Percentiles rank a stretch among this genome's conserved stretches.
Evolutionary conservation across 2,797 vertebrate genomes (phyloP).

Genomic region (Hirundo rustica): DNA sequence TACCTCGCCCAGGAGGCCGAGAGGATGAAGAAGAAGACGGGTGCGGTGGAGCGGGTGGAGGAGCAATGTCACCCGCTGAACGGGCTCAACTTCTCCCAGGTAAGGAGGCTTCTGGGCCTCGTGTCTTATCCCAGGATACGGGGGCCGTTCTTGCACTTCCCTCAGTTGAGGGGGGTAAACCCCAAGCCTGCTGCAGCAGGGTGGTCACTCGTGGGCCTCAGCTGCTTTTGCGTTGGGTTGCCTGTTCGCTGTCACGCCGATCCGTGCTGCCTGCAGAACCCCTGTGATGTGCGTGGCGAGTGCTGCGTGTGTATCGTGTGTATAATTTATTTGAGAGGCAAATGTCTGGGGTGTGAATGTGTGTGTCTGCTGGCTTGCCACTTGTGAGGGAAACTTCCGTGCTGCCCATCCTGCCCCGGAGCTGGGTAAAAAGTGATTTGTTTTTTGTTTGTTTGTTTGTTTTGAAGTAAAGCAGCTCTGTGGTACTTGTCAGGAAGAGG

Average conservation of each 20-base stretch:
- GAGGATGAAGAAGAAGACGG: conserved; percentile 81
- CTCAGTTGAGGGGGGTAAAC: neutral
- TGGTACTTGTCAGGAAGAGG: conserved; percentile 30
- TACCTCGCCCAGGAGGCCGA: conserved; percentile 87
- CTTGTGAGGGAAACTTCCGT: neutral
- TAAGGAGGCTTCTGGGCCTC: conserved; percentile 12
- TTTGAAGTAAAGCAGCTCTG: conserved; percentile 25
- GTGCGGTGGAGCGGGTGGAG: conserved; percentile 81
- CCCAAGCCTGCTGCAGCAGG: neutral
- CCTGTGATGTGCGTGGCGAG: rapidly evolving
- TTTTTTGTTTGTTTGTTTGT: conserved; percentile 24
- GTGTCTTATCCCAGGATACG: neutral
- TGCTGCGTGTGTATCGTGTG: neutral
- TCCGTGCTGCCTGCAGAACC: neutral
- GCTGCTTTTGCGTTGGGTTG: neutral
- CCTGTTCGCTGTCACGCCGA: rapidly evolving
- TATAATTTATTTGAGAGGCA: neutral
- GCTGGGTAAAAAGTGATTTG: neutral
- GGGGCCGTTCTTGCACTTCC: rapidly evolving
- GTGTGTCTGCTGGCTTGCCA: neutral
- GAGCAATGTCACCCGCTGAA: conserved; percentile 87
- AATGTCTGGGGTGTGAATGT: neutral
- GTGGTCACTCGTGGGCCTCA: neutral
- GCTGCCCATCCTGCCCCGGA: rapidly evolving
- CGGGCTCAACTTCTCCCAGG: conserved; percentile 85